Evolutionary conservation across 1,140 invertebrate species (phyloP), one percentile per base, ranked within the genome.

Genomic region (Drosophila athabasca): DNA sequence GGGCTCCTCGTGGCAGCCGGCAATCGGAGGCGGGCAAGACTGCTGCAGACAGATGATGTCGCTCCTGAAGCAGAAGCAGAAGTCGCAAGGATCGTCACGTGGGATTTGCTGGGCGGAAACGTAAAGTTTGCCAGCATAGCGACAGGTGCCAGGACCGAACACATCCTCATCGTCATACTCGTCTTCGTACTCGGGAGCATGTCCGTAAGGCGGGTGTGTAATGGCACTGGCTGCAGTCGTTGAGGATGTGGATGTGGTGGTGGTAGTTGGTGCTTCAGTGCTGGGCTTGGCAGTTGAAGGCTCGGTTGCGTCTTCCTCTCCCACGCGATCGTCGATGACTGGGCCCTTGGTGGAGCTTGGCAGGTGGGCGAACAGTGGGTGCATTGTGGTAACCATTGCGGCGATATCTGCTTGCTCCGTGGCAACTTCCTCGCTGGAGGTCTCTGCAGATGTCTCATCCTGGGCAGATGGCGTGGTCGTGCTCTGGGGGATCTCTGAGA

Each of bases 41-140:
- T 98, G 97, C 92, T 98, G 97, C 45, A 98, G 92, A 82, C 97
- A 98, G 75, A 98, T 98, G 72, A 98, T 98, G 89, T 98, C 97
- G 90, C 97, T 97, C 92, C 97, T 94, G 93, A 98, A 98, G 93
- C 97, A 98, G 95, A 98, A 98, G 92, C 97, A 98, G 93, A 98
- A 98, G 90, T 98, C 97, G 90, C 97, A 98, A 29, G 97, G 97
- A 93, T 98, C 97, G 66, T 97, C 96, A 76, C 97, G 93, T 19
- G 97, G 97, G 71, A 98, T 98, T 93, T 98, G 97, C 93, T 98
- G 97, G 4, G 97, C 97, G 1, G 97, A 98, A 35, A 98, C 96
- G 88, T 97, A 98, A 41, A 98, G 95, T 92, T 97, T 97, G 75
- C 97, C 96, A 50, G 97, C 96, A 85, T 97, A 98, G 75, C 97